Evolutionary conservation across 1,140 invertebrate genomes (phyloP), one percentile per base, ranked within the genome.

Genomic region (Bombus polaris): DNA sequence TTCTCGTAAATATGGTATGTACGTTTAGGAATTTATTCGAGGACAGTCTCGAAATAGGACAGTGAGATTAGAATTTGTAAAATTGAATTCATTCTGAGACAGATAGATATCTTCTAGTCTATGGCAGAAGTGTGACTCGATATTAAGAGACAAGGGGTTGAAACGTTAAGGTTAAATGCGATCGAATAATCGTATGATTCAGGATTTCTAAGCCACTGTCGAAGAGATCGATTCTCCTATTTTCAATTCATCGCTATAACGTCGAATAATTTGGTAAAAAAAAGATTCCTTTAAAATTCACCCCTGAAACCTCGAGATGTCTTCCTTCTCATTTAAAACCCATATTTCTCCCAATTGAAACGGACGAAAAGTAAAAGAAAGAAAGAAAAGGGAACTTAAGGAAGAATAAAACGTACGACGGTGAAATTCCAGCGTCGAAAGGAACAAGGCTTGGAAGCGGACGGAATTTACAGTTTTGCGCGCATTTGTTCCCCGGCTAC

Each of bases 381-480:
- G 25, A 22, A 6, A 65, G n/a, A 1, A 32, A 57, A 47, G 25
- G 28, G 44, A 81, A 35, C 15, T 28, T 13, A 18, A 65, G 25
- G 53, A n/a, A 35, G 32, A 42, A 28, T 47, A 22, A 68, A 65
- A 80, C 28, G 47, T 62, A n/a, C n/a, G 10, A 22, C 32, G 59
- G 22, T 10, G 59, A 83, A 44, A 83, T 83, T 83, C 83, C 83
- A 80, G 57, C 66, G 66, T 59, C 66, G 83, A n/a, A 53, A 66
- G 32, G 39, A 65, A 39, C 78, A 35, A 68, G 35, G 74, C 53
- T 35, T 35, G 76, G 25, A 72, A 72, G 42, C 75, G 76, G 53
- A 65, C 76, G 83, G 83, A 85, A 85, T 85, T 85, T 80, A 85
- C 83, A 85, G 76, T 85, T 85, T 85, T 85, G 77, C 68, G 83